Percentiles rank a stretch among this genome's conserved stretches.
These are phyloP conservation scores for Entomobrya proxima DNA, from an alignment of 2,888 invertebrate species.

Conservation along the genomic window DNA sequence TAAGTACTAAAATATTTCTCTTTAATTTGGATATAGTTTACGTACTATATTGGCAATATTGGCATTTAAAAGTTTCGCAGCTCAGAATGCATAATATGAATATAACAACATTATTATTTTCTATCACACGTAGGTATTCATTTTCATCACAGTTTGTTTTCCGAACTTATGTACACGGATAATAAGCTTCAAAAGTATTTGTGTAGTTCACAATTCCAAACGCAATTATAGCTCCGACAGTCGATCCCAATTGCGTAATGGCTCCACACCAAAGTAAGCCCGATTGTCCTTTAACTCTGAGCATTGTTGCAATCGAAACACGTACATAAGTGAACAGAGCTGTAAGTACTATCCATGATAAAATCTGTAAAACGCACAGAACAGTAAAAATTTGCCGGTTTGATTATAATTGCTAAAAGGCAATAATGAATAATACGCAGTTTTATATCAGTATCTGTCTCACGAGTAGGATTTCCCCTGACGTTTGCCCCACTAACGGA, in stretches of 20 bases:
- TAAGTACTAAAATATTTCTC: too few species aligned
- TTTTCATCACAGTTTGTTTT: neutral
- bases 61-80: too few species aligned
- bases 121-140: too few species aligned
- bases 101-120: too few species aligned
- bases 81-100: too few species aligned
- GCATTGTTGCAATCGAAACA: conserved; percentile 86
- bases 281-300: conserved; percentile 84
- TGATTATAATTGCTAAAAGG: too few species aligned
- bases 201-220: conserved; percentile 85
- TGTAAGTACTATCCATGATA: conserved; percentile 83
- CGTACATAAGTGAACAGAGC: conserved; percentile 87
- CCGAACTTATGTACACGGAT: conserved; percentile 75
- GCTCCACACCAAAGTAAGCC: conserved; percentile 88
- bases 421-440: too few species aligned
- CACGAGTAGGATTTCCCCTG: conserved; percentile 84
- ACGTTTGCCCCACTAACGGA: conserved; percentile 81
- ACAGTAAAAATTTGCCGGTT: neutral
- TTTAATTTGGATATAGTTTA: too few species aligned
- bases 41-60: too few species aligned
- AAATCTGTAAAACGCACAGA: conserved; percentile 80
- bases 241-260: conserved; percentile 86
- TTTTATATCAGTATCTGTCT: too few species aligned
- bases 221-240: conserved; percentile 84
- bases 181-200: conserved; percentile 80